Evolutionary conservation across 2,113 vertebrate species (phyloP).

Genomic region (Hydrolagus affinis): DNA sequence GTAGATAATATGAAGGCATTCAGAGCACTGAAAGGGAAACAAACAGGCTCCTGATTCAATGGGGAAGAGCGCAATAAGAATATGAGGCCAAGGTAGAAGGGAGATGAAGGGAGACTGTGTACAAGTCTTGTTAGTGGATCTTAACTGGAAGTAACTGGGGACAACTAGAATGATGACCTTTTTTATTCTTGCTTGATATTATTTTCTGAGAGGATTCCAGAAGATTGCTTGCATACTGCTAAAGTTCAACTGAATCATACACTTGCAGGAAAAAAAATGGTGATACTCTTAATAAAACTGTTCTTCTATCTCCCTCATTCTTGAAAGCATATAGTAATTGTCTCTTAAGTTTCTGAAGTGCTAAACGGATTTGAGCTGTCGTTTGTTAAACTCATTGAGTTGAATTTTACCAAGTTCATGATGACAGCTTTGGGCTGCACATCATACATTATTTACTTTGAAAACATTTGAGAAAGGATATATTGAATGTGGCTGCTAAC

Average conservation of each 20-base stretch:
- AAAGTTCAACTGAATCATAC: neutral
- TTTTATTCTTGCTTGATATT: too few relatives aligned
- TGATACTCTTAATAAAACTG: neutral
- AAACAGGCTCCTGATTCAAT: too few relatives aligned
- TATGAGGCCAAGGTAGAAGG: too few relatives aligned
- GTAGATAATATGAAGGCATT: too few relatives aligned
- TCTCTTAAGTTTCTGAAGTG: neutral
- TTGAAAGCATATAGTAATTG: neutral
- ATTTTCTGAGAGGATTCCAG: too few relatives aligned
- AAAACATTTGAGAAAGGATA: neutral
- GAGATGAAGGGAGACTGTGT: too few relatives aligned
- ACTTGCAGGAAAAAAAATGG: neutral
- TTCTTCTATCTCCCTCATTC: neutral
- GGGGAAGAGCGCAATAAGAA: too few relatives aligned
- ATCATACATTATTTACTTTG: neutral
- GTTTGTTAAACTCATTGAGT: constrained; percentile 9
- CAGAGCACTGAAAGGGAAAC: too few relatives aligned
- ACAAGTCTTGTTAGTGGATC: too few relatives aligned
- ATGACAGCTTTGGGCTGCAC: neutral
- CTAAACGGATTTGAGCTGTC: neutral
- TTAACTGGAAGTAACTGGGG: too few relatives aligned
- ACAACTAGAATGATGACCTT: too few relatives aligned
- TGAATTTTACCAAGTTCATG: constrained; percentile 14
- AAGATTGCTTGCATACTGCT: neutral
- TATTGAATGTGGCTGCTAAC: neutral